These are phyloP conservation scores for Saguinus imperator DNA, from an alignment of 2,113 vertebrate species.

Conservation along the genomic window DNA sequence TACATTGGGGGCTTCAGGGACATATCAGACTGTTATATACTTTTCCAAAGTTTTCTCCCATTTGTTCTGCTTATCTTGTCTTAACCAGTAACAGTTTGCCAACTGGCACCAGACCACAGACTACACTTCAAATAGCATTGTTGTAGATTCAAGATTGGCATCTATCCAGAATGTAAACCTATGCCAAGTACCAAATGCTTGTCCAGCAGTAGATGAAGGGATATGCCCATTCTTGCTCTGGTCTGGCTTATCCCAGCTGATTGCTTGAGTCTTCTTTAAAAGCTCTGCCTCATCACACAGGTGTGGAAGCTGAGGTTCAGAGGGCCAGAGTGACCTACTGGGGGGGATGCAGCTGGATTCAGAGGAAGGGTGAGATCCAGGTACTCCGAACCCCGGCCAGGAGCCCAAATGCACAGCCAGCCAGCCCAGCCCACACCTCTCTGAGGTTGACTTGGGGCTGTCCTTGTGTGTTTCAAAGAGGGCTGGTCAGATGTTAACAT, in stretches of 20 bases:
- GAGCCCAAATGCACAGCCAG: neutral
- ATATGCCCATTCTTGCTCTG: neutral
- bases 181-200: neutral
- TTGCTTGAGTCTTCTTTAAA: neutral
- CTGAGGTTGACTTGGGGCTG: neutral
- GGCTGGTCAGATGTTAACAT: constrained; percentile 87
- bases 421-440: too few species aligned
- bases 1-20: neutral
- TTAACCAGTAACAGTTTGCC: neutral
- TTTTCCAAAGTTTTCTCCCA: neutral
- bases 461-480: constrained; percentile 77
- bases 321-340: neutral
- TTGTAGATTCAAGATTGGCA: neutral
- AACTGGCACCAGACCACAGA: neutral
- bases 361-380: neutral
- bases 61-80: neutral
- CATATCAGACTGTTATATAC: neutral
- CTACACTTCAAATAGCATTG: neutral
- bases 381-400: neutral
- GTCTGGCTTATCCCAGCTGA: neutral
- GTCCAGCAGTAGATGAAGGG: neutral
- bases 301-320: neutral
- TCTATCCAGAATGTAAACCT: neutral
- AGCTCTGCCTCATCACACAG: neutral
- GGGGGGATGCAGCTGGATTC: neutral